Conservation (phyloP, 2,888 invertebrate genomes). For the Heliothis peltigera region DNA sequence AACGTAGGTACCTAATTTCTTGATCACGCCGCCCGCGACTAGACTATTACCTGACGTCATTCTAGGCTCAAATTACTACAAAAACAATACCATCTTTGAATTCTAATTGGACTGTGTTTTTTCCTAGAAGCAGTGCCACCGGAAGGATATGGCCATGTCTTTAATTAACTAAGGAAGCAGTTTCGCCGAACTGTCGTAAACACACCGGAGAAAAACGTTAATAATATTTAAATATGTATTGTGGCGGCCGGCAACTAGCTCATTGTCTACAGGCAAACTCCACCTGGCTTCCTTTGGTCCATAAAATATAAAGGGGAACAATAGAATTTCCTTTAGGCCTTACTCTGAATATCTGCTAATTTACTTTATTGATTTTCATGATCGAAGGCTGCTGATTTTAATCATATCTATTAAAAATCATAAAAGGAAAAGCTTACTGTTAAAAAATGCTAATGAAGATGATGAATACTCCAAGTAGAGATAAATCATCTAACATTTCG, state of each 20-base stretch:
- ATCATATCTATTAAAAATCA: no score
- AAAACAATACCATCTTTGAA: slow-evolving; percentile 59
- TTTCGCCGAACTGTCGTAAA: slow-evolving; percentile 29
- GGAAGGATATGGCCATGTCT: slow-evolving; percentile 56
- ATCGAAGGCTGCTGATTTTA: no score
- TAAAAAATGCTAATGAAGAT: no score
- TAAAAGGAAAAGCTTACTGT: no score
- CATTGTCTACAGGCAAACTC: slow-evolving; percentile 31
- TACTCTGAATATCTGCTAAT: no score
- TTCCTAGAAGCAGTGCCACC: slow-evolving; percentile 49
- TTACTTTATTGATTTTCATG: no score
- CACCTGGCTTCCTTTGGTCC: slow-evolving; percentile 14
- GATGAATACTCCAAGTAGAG: no score
- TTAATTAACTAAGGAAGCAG: slow-evolving; percentile 50
- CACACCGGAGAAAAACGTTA: slow-evolving; percentile 29
- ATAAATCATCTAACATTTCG: no score
- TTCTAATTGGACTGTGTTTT: slow-evolving; percentile 47
- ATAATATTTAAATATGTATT: slow-evolving; percentile 33
- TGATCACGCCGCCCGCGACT: slow-evolving; percentile 27
- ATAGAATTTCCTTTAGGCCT: slow-evolving; percentile 3
- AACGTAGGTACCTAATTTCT: slow-evolving; percentile 20
- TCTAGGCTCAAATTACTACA: slow-evolving; percentile 52
- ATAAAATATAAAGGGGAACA: slow-evolving; percentile 22
- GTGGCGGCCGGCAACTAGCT: slow-evolving; percentile 24
- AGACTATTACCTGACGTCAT: slow-evolving; percentile 42